Evolutionary conservation across 2,888 invertebrate species (phyloP).

Genomic region (Papilio gigon): DNA sequence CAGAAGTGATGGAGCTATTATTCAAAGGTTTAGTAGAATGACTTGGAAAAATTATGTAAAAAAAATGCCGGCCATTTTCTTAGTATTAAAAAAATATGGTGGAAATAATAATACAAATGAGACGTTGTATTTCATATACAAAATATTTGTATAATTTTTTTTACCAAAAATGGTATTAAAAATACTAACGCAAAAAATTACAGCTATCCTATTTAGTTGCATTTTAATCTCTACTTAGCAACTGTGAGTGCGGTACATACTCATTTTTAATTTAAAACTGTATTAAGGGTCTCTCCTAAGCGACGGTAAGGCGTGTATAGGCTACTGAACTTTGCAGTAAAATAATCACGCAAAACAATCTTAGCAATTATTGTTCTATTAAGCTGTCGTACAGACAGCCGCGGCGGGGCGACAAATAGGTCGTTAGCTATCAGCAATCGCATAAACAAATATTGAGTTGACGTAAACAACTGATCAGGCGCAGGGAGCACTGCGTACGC

Average conservation of each 20-base stretch:
- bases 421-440: constrained; percentile 28
- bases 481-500: not conserved
- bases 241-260: too few species aligned
- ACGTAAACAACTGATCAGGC: constrained; percentile 14
- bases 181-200: too few species aligned
- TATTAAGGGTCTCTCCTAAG: not conserved
- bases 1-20: too few species aligned
- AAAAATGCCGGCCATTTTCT: too few species aligned
- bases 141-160: too few species aligned
- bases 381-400: constrained; percentile 14
- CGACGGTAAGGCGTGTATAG: not conserved
- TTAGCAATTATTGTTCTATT: constrained; percentile 32
- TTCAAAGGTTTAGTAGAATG: too few species aligned
- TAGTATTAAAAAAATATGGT: too few species aligned
- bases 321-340: not conserved
- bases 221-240: too few species aligned
- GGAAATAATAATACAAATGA: too few species aligned
- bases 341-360: constrained; percentile 11
- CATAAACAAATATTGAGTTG: constrained; percentile 34
- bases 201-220: too few species aligned
- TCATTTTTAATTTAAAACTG: not conserved
- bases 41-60: not conserved
- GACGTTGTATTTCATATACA: too few species aligned
- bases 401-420: constrained; percentile 31
- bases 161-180: too few species aligned